Percentiles rank a stretch among this genome's conserved stretches.
These are phyloP conservation scores for Cyanoderma ruficeps DNA, from an alignment of 2,113 vertebrate genomes.

Conservation along the genomic window DNA sequence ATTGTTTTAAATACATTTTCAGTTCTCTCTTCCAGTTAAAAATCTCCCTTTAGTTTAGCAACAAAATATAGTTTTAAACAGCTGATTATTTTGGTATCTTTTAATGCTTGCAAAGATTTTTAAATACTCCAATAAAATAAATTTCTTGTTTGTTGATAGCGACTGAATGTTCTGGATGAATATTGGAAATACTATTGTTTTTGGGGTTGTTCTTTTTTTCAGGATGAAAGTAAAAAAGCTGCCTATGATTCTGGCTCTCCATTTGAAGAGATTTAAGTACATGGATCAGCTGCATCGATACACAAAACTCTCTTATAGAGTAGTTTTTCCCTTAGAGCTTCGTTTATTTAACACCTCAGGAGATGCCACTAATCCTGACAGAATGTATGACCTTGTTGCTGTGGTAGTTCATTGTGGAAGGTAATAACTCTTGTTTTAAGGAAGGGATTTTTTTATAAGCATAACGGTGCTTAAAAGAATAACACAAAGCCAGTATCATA, in stretches of 20 bases:
- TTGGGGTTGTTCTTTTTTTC: background rate
- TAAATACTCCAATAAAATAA: background rate
- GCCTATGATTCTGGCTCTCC: slow-evolving; percentile 86
- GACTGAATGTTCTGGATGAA: background rate
- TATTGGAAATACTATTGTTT: background rate
- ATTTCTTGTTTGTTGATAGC: background rate
- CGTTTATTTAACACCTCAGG: slow-evolving; percentile 86
- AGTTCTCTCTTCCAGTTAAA: background rate
- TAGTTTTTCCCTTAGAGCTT: slow-evolving; percentile 86
- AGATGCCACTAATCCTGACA: slow-evolving; percentile 85
- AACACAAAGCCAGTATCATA: background rate
- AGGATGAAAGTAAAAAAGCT: slow-evolving; percentile 89
- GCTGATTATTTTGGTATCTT: background rate
- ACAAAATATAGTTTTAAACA: background rate
- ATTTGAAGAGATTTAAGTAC: slow-evolving; percentile 86
- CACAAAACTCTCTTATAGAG: slow-evolving; percentile 85
- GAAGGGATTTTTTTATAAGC: background rate
- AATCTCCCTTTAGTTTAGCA: background rate
- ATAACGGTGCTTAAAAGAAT: background rate
- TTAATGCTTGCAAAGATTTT: background rate
- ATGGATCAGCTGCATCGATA: slow-evolving; percentile 88
- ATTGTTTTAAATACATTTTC: background rate
- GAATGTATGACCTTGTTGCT: slow-evolving; percentile 86
- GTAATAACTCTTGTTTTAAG: slow-evolving; percentile 50
- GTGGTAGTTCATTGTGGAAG: slow-evolving; percentile 88